Percentiles rank a stretch among this genome's conserved stretches.
Evolutionary conservation across 2,888 invertebrate genomes (phyloP).

Genomic region (Eupeodes latifasciatus): DNA sequence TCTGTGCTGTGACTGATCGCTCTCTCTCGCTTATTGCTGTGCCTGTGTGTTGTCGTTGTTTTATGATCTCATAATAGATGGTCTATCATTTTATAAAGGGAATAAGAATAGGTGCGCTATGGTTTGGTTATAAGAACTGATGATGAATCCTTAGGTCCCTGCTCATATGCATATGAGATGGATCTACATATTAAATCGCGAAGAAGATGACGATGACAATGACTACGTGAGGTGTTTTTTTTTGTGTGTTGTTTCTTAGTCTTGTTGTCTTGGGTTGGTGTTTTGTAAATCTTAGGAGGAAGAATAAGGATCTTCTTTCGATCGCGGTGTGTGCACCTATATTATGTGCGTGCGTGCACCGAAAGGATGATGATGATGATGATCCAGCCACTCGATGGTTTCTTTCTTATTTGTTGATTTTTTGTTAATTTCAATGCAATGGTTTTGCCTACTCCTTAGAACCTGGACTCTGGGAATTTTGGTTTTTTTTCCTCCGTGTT

Average conservation of each 20-base stretch:
- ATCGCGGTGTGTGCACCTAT: constrained; percentile 75
- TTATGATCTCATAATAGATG: constrained; percentile 60
- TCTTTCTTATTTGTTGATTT: not conserved
- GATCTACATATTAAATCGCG: constrained; percentile 75
- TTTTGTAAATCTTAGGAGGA: constrained; percentile 21
- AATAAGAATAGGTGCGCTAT: constrained; percentile 65
- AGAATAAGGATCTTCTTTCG: constrained; percentile 72
- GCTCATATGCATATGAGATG: constrained; percentile 73
- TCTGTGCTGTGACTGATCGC: constrained; percentile 60
- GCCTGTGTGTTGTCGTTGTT: constrained; percentile 51
- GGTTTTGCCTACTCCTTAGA: constrained; percentile 48
- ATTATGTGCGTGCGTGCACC: constrained; percentile 69
- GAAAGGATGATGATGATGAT: constrained; percentile 73
- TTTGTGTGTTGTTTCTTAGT: not conserved
- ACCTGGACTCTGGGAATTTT: constrained; percentile 74
- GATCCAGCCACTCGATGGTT: constrained; percentile 51
- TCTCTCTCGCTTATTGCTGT: constrained; percentile 5
- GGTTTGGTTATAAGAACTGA: constrained; percentile 10
- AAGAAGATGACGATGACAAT: constrained; percentile 53
- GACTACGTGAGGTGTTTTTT: constrained; percentile 69
- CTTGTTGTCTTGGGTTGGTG: not conserved
- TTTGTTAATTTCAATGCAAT: constrained; percentile 28
- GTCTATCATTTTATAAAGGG: constrained; percentile 46
- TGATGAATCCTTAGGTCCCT: constrained; percentile 34
- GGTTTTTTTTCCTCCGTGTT: constrained; percentile 62